Base-by-base conservation (phyloP, 2,113 vertebrate genomes). In the Pterocles orientalis region DNA sequence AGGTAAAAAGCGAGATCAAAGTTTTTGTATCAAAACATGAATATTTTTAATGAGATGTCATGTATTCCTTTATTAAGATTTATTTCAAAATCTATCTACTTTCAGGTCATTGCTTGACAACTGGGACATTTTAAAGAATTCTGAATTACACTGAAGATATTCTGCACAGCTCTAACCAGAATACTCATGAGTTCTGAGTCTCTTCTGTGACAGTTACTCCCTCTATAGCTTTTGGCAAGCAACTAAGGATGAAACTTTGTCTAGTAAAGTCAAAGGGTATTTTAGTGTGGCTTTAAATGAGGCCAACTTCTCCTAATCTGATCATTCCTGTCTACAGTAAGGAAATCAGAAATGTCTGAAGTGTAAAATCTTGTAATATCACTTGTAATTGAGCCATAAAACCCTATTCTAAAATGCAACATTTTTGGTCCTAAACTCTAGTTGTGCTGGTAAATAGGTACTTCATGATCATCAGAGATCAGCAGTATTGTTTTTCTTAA, bases 401-500 rank as follows among this genome's bases (percentile, higher is more conserved):
- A 90, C 68, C 14, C 25, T 62, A 64, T 54, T 53, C 60, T 45
- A 66, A 86, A 96, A 25, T 47, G 34, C 15, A 75, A n/a, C 3
- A n/a, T 57, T 88, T 86, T 65, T 53, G 76, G n/a, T 17, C 53
- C 34, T 62, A 41, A 88, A 71, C 68, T 79, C 15, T 39, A 61
- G 76, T 71, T 85, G 10, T 34, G 90, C 21, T 34, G 36, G 62
- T 87, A 91, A 89, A 82, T 58, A 79, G 31, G 39, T 31, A 83
- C 65, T 83, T 69, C 16, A 28, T 12, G 41, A 88, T 61, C 81
- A 82, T 72, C 79, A 88, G 86, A 88, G 83, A 93, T 91, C 78
- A 92, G 31, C 13, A 69, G 26, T 61, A 88, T 70, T 93, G 81
- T 93, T 92, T 93, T 91, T 86, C 85, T 92, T 93, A 96, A 97